Evolutionary conservation across 2,113 vertebrate genomes (phyloP).

Genomic region (Monopterus albus): DNA sequence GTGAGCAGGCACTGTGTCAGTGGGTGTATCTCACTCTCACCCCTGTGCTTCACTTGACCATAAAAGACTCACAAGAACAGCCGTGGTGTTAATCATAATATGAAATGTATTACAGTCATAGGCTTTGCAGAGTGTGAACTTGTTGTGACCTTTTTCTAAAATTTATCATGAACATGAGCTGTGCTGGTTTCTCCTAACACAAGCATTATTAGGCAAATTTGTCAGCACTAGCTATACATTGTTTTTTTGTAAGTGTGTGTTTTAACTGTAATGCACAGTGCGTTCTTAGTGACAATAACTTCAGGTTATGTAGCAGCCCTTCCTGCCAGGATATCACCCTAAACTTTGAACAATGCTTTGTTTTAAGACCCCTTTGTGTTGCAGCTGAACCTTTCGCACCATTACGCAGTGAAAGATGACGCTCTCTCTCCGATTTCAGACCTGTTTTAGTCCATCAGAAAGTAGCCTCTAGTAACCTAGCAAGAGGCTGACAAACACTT

Average conservation of each 20-base stretch:
- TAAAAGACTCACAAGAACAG: slow-evolving; percentile 1
- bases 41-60: slow-evolving; percentile 6
- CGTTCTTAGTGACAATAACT: slow-evolving; percentile 9
- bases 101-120: neutral
- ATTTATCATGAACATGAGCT: neutral
- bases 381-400: slow-evolving; percentile 16
- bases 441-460: slow-evolving; percentile 11
- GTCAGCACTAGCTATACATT: neutral
- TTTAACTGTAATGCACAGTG: slow-evolving; percentile 11
- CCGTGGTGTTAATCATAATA: neutral
- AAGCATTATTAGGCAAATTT: neutral
- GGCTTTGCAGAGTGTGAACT: neutral
- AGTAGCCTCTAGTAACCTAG: neutral
- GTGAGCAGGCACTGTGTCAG: slow-evolving; percentile 8
- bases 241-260: neutral
- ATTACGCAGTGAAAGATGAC: slow-evolving; percentile 32
- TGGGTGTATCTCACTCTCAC: slow-evolving; percentile 12
- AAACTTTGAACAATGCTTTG: slow-evolving; percentile 33
- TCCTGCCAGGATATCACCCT: slow-evolving; percentile 64
- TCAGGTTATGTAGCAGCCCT: slow-evolving; percentile 36
- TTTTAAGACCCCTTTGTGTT: slow-evolving; percentile 53
- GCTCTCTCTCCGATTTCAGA: slow-evolving; percentile 20
- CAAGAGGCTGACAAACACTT: neutral
- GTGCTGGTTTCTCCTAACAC: too few relatives aligned
- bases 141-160: neutral